Conservation (phyloP, 2,888 invertebrate species). For the Aleiodes alternator region DNA sequence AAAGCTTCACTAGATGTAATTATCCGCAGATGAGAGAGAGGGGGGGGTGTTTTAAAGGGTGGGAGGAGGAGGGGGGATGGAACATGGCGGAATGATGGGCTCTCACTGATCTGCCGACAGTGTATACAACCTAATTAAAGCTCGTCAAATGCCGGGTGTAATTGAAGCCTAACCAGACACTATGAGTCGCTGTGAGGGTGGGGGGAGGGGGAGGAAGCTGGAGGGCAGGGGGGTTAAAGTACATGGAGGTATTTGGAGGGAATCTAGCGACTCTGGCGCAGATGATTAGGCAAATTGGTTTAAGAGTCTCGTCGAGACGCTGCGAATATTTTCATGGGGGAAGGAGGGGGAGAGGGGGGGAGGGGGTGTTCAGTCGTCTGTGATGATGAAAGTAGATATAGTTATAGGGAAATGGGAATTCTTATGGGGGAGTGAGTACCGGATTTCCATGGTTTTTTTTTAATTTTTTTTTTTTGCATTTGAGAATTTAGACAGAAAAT, state of each 20-base stretch:
- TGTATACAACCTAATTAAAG: conserved; percentile 64
- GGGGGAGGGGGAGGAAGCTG: background rate
- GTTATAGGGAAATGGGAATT: background rate
- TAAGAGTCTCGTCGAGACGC: background rate
- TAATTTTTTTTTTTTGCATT: too few relatives aligned
- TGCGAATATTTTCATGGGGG: background rate
- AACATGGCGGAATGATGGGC: conserved; percentile 16
- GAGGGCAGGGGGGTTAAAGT: background rate
- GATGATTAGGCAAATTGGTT: conserved; percentile 38
- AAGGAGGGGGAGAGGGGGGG: too few relatives aligned
- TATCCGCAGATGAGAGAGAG: too few relatives aligned
- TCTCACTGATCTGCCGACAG: conserved; percentile 51
- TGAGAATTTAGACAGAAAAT: too few relatives aligned
- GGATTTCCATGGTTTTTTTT: too few relatives aligned
- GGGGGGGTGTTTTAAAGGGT: too few relatives aligned
- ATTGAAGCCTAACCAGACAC: conserved; percentile 64
- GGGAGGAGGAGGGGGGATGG: background rate
- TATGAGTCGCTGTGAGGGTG: conserved; percentile 18
- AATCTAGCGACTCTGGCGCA: background rate
- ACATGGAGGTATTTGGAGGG: conserved; percentile 1
- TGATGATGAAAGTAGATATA: background rate
- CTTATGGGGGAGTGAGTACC: too few relatives aligned
- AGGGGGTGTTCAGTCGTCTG: background rate
- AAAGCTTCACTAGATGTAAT: too few relatives aligned
- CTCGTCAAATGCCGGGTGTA: conserved; percentile 64